Evolutionary conservation across 2,797 vertebrate genomes (phyloP), one percentile per base, ranked within the genome.

Genomic region (Chromis chromis): DNA sequence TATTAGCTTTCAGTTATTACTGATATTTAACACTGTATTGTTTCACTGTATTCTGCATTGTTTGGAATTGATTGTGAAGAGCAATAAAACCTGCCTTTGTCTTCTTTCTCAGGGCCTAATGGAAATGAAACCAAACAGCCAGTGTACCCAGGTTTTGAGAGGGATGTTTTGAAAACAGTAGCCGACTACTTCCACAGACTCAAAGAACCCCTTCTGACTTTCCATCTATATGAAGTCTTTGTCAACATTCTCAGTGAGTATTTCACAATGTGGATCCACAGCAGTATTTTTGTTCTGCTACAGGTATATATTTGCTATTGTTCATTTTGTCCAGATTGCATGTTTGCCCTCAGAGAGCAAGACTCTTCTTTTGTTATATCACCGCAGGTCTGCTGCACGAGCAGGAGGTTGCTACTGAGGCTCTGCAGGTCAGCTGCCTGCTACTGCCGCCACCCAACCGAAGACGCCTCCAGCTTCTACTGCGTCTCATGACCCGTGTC

Each of bases 241-340:
- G 96, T 99, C 90, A 97, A 96, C 83, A 96, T 97, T 40, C 89
- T 99, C 81, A 96, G 98, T 98, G 92, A 96, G 96, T 93, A 31
- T 40, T 24, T 36, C 91, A 40, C 19, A 17, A 2, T 24, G n/a
- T 52, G 52, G 22, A 49, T 61, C 40, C 10, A 13, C 17, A 1
- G 3, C n/a, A 25, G 57, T 63, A 50, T 25, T 36, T 67, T 22
- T 31, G 12, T 36, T 10, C n/a, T 8, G 58, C 36, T 6, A 5
- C 44, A 56, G 44, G 76, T 31, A 13, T 55, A 57, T 22, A 21
- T 52, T 52, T 48, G 65, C 24, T 22, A 27, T 3, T 63, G 58
- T 65, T 77, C 7, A 52, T 68, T 57, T 65, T 46, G 40, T 63
- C 4, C 3, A 40, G 24, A 1, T 8, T 46, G 6, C 9, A 0